Conservation (phyloP, 2,113 vertebrate species). For the Nematolebias whitei region DNA sequence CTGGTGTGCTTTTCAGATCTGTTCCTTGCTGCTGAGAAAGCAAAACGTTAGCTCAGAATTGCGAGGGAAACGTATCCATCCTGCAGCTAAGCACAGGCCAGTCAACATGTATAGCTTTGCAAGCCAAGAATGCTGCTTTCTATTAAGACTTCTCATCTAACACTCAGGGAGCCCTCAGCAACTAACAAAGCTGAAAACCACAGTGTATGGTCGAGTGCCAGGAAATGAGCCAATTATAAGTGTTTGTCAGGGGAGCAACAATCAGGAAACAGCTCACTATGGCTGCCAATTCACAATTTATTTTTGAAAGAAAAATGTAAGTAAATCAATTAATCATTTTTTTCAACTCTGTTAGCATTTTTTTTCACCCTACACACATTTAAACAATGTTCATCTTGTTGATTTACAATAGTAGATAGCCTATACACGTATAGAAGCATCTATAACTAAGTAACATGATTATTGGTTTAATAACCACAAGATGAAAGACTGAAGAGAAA, state of each 20-base stretch:
- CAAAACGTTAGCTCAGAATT: constrained; percentile 19
- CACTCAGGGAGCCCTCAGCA: constrained; percentile 37
- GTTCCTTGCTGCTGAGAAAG: constrained; percentile 42
- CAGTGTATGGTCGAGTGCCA: constrained; percentile 37
- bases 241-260: constrained; percentile 46
- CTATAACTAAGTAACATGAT: too few relatives aligned
- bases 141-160: constrained; percentile 31
- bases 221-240: constrained; percentile 63
- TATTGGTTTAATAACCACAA: too few relatives aligned
- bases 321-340: background rate
- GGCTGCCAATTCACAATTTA: background rate
- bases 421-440: background rate
- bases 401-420: too few relatives aligned
- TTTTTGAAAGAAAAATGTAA: background rate
- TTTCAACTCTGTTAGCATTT: constrained; percentile 1
- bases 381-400: background rate
- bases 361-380: background rate
- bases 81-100: constrained; percentile 22
- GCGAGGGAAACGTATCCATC: constrained; percentile 23
- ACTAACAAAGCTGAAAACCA: constrained; percentile 43
- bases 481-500: too few relatives aligned
- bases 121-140: constrained; percentile 39
- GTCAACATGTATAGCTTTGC: constrained; percentile 24
- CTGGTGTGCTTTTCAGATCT: constrained; percentile 26
- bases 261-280: constrained; percentile 35